Evolutionary conservation across 2,113 vertebrate genomes (phyloP).

Genomic region (Burhinus bistriatus): DNA sequence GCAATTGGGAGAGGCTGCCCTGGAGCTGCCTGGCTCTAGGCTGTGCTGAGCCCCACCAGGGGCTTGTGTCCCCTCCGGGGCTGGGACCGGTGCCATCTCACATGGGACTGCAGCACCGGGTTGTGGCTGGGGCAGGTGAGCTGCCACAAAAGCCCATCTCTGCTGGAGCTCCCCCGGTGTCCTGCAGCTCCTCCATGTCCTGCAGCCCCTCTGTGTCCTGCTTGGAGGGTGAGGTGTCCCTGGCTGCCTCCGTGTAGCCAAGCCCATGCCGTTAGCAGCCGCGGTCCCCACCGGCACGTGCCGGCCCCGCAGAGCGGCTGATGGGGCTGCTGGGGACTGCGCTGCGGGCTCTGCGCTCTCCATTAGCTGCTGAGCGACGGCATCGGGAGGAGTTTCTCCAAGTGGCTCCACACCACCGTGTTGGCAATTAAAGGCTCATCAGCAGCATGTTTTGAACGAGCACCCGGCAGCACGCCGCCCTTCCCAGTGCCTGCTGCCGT

Average conservation of each 20-base stretch:
- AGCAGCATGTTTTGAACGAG: neutral
- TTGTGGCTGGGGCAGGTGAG: rapidly evolving
- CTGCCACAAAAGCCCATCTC: neutral
- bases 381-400: constrained; percentile 21
- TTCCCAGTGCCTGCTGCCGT: neutral
- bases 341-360: neutral
- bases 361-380: neutral
- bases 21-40: rapidly evolving
- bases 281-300: rapidly evolving
- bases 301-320: neutral
- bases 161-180: neutral
- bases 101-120: rapidly evolving
- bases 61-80: rapidly evolving
- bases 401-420: neutral
- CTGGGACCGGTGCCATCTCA: neutral
- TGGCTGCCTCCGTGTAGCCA: rapidly evolving
- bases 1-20: neutral
- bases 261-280: neutral
- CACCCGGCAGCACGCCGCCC: rapidly evolving
- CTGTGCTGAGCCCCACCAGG: neutral
- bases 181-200: neutral
- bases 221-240: neutral
- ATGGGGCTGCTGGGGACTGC: neutral
- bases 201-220: neutral
- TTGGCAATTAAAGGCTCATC: constrained; percentile 39